Evolutionary conservation across 1,140 invertebrate species (phyloP).

Genomic region (Dendroctonus ponderosae): DNA sequence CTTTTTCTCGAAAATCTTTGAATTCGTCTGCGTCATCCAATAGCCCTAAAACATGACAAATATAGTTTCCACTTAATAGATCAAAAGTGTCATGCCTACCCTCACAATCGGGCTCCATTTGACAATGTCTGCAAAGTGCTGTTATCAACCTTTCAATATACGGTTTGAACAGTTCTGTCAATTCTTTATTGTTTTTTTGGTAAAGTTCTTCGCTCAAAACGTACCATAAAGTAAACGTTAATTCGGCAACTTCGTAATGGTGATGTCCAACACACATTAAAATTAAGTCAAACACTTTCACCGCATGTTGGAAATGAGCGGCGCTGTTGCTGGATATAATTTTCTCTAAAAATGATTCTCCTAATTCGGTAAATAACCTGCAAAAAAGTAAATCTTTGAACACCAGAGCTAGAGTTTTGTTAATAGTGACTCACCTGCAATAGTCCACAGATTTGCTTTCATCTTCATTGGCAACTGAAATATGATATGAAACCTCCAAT

Average conservation of each 20-base stretch:
- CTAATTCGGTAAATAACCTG: constrained; percentile 86
- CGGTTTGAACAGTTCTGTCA: constrained; percentile 81
- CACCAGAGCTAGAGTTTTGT: neutral
- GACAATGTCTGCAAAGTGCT: constrained; percentile 81
- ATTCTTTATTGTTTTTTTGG: constrained; percentile 74
- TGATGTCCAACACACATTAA: constrained; percentile 93
- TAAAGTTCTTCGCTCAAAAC: constrained; percentile 92
- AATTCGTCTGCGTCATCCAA: constrained; percentile 84
- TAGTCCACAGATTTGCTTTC: constrained; percentile 89
- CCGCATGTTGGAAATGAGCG: constrained; percentile 71
- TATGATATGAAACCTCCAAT: constrained; percentile 84
- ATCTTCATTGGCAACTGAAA: constrained; percentile 91
- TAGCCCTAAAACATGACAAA: constrained; percentile 52
- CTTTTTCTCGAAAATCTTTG: constrained; percentile 84
- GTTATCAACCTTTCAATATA: constrained; percentile 87
- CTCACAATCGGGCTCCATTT: constrained; percentile 88
- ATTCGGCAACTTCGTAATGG: constrained; percentile 95
- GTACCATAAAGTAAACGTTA: constrained; percentile 98
- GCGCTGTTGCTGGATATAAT: constrained; percentile 64
- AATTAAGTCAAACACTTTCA: constrained; percentile 85
- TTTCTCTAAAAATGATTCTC: constrained; percentile 84
- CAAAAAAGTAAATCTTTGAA: neutral
- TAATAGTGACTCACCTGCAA: constrained; percentile 59
- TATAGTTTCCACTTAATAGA: too few species aligned
- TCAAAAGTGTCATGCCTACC: constrained; percentile 43